Evolutionary conservation across 1,140 invertebrate genomes (phyloP).

Genomic region (Glossosoma conforme): DNA sequence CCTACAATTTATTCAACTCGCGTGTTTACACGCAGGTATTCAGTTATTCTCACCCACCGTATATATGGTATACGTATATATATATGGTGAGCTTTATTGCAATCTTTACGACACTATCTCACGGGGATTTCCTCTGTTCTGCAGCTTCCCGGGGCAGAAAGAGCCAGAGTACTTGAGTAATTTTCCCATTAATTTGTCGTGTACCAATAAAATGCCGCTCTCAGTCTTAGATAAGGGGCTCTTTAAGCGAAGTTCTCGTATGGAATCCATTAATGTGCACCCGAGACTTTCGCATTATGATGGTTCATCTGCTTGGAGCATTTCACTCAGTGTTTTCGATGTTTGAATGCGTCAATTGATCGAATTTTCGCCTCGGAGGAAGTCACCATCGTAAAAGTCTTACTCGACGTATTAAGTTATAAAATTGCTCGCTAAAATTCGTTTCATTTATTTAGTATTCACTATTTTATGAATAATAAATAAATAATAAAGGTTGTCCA

Average conservation of each 20-base stretch:
- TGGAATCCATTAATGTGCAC: slow-evolving; percentile 4
- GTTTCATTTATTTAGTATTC: too few relatives aligned
- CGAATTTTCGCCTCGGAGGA: neutral
- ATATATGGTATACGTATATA: neutral
- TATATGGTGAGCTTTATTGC: slow-evolving; percentile 29
- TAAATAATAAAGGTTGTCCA: too few relatives aligned
- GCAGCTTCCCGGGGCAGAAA: slow-evolving; percentile 1
- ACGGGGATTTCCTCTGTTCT: slow-evolving; percentile 10
- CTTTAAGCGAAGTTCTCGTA: neutral
- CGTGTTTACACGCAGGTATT: slow-evolving; percentile 32
- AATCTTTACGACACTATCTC: slow-evolving; percentile 32
- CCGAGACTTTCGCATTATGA: slow-evolving; percentile 7
- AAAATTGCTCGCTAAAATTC: too few relatives aligned
- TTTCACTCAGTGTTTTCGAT: too few relatives aligned
- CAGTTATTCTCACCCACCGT: slow-evolving; percentile 20
- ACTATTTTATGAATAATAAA: too few relatives aligned
- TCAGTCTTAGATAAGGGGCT: slow-evolving; percentile 12
- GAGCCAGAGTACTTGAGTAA: slow-evolving; percentile 25
- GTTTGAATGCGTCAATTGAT: too few relatives aligned
- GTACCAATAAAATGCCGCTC: slow-evolving; percentile 26
- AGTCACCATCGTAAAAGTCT: too few relatives aligned
- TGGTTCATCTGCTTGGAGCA: neutral
- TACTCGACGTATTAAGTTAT: too few relatives aligned
- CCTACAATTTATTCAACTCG: slow-evolving; percentile 27
- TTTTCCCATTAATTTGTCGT: slow-evolving; percentile 31